Evolutionary conservation across 1,140 invertebrate species (phyloP), one percentile per base, ranked within the genome.

Genomic region (Aculops lycopersici): DNA sequence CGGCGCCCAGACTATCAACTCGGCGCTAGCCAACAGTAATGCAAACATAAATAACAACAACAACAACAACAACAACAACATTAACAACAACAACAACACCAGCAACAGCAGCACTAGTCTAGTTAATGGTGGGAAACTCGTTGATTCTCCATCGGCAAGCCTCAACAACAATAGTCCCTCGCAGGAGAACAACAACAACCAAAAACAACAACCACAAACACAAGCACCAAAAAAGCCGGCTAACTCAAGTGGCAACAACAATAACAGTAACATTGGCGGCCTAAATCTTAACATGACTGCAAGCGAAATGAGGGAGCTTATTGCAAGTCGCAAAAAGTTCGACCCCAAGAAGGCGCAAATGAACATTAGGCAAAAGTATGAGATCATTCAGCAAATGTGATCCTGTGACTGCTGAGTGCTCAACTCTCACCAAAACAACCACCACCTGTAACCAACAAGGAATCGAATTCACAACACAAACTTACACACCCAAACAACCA

Each of bases 341-440:
- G 76, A 83, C 53, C 74, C 76, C 2, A 81, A 80, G 55, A 79
- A 75, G 54, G 72, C 77, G 48, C 67, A 68, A 17, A 70, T 84
- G 56, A 76, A 79, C 58, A 70, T 81, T 50, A 73, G 74, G 55
- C 73, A 77, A 61, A 84, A 83, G 60, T 79, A 78, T 52, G 75
- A 81, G 52, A 81, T 83, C 52, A 73, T 84, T 45, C 76, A 84
- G 56, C 78, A 80, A 59, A 64, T 77, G 48, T 77, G 44, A 31
- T 8, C 24, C 8, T 8, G n/a, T 8, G 24, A 31, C 24, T 31
- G n/a, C 24, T 8, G 8, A 8, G 24, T 31, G n/a, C n/a, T 8
- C 8, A 8, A 8, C 24, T 31, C 24, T 8, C n/a, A 31, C 24
- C 24, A n/a, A n/a, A n/a, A n/a, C n/a, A n/a, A n/a, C n/a, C n/a